These are phyloP conservation scores for Agonopterix alstromeriana DNA, from an alignment of 2,888 invertebrate species.

Conservation along the genomic window DNA sequence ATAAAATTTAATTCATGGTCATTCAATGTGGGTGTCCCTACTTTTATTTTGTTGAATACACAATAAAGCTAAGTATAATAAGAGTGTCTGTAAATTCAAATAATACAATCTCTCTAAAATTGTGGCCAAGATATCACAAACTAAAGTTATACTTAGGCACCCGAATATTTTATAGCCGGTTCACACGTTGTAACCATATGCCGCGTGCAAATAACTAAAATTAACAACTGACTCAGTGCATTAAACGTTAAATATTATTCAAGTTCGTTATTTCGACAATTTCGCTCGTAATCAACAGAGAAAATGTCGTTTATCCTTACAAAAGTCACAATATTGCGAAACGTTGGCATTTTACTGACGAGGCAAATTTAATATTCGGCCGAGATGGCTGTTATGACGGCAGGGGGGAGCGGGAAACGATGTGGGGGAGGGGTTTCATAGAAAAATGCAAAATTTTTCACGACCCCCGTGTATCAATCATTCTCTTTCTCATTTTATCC, in stretches of 20 bases:
- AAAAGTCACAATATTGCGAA: constrained; percentile 58
- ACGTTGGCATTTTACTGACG: constrained; percentile 45
- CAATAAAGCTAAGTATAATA: no score
- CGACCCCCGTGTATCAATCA: constrained; percentile 46
- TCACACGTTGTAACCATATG: no score
- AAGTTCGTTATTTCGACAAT: constrained; percentile 6
- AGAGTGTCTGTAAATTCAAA: no score
- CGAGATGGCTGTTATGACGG: constrained; percentile 44
- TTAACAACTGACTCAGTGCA: no score
- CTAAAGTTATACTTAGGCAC: no score
- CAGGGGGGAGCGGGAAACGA: constrained; percentile 12
- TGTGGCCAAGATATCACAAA: no score
- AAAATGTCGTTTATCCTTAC: constrained; percentile 24
- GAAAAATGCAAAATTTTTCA: constrained; percentile 41
- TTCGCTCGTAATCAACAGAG: constrained; percentile 10
- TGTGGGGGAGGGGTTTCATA: constrained; percentile 20
- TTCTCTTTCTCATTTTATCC: constrained; percentile 41
- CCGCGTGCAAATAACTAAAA: no score
- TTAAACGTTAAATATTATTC: not conserved
- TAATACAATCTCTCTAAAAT: no score
- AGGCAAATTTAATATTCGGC: constrained; percentile 65
- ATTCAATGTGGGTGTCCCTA: no score
- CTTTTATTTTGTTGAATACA: no score
- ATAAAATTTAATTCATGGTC: no score
- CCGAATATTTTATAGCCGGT: no score